phyloP scores from a whole-genome alignment of 2,113 vertebrate species.

The Hypomesus transpacificus region DNA sequence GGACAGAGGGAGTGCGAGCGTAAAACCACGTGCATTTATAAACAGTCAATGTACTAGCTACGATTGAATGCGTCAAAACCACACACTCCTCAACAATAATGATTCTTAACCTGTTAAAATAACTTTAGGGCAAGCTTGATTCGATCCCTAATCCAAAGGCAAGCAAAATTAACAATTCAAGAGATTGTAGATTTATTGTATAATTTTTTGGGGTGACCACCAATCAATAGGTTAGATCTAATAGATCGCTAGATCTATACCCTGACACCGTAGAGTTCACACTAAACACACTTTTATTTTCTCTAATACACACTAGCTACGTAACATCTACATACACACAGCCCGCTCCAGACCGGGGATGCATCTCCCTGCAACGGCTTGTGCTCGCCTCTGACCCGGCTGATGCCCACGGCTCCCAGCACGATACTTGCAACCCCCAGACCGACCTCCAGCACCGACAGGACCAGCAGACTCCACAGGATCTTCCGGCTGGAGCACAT shows the following conservation, averaged over 20 bases:
- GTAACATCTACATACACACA: conserved; percentile 94
- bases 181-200: too few species aligned
- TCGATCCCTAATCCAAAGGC: too few species aligned
- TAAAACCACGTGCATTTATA: not conserved
- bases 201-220: too few species aligned
- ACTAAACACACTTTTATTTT: not conserved
- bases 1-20: not conserved
- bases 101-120: too few species aligned
- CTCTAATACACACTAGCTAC: conserved; percentile 14
- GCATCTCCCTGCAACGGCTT: conserved; percentile 94
- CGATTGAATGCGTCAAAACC: too few species aligned
- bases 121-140: too few species aligned
- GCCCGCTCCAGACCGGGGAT: conserved; percentile 99
- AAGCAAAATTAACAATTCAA: too few species aligned
- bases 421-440: conserved; percentile 96
- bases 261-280: not conserved
- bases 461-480: conserved; percentile 94
- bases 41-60: too few species aligned
- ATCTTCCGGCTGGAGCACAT: conserved; percentile 99
- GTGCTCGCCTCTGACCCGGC: conserved; percentile 80
- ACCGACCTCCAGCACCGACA: conserved; percentile 96
- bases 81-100: too few species aligned
- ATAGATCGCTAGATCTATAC: not conserved
- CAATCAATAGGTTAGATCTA: not conserved
- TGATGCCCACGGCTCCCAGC: conserved; percentile 93